Conservation (phyloP, 2,113 vertebrate genomes). For the Otis tarda region DNA sequence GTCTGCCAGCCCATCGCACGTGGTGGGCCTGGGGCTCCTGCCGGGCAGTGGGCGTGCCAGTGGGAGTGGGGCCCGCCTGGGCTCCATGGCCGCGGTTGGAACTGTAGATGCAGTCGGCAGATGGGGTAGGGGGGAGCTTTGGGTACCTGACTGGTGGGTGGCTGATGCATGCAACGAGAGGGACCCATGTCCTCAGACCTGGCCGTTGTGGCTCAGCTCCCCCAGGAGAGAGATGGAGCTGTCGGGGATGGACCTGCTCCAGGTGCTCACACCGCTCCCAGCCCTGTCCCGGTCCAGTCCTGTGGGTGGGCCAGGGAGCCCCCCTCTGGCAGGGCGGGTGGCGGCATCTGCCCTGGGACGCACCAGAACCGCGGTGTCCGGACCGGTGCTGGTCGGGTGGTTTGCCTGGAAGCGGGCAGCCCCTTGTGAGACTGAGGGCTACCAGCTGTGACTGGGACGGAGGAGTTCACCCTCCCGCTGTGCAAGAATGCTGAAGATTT, state of each 20-base stretch:
- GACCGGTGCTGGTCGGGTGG: fast-evolving
- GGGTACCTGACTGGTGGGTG: fast-evolving
- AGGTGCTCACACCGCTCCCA: not conserved
- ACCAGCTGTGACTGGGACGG: not conserved
- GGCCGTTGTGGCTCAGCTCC: not conserved
- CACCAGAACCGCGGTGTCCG: no score
- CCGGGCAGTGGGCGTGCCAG: fast-evolving
- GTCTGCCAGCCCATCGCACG: not conserved
- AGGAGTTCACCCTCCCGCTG: not conserved
- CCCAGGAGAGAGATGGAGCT: not conserved
- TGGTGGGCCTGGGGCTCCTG: not conserved
- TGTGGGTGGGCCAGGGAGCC: no score
- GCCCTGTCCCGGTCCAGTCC: not conserved
- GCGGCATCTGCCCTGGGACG: fast-evolving
- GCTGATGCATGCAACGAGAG: fast-evolving
- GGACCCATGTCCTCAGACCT: fast-evolving
- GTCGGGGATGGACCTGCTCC: no score
- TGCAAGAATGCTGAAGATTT: not conserved
- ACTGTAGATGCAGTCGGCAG: not conserved
- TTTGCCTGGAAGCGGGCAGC: not conserved
- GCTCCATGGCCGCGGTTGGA: not conserved
- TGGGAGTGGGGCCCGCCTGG: not conserved
- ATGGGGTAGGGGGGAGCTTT: not conserved
- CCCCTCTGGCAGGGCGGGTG: no score
- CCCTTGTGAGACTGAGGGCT: not conserved